Percentiles rank a stretch among this genome's conserved stretches.
These are phyloP conservation scores for Elaphurus davidianus DNA, from an alignment of 2,113 vertebrate genomes.

Conservation along the genomic window DNA sequence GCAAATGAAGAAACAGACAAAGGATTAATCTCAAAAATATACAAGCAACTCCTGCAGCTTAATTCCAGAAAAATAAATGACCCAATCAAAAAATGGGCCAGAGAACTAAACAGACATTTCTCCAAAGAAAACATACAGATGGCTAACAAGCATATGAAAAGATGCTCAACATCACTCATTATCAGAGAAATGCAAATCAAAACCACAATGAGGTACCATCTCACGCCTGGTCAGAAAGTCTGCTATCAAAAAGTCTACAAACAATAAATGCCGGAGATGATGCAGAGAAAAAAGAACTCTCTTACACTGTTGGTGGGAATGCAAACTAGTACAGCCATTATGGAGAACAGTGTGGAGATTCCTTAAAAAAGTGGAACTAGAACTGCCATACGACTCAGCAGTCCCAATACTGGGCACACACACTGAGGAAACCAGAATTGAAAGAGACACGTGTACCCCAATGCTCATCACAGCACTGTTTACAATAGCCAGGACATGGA, in stretches of 20 bases:
- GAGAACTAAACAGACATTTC: not conserved
- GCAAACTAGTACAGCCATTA: not conserved
- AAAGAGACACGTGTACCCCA: not conserved
- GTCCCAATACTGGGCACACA: not conserved
- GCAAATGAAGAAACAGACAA: not conserved
- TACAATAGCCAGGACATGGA: not conserved
- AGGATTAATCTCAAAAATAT: not conserved
- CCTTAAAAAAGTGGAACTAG: not conserved
- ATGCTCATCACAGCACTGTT: not conserved
- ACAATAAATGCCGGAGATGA: not conserved
- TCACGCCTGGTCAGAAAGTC: accelerated
- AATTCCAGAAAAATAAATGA: not conserved
- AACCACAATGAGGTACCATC: not conserved
- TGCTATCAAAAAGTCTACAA: not conserved
- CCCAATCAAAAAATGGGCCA: not conserved
- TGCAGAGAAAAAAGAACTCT: not conserved
- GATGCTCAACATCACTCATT: not conserved
- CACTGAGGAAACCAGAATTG: not conserved
- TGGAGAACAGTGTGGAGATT: not conserved
- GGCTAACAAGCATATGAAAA: not conserved
- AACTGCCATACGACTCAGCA: not conserved
- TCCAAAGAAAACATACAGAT: not conserved
- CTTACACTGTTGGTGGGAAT: not conserved
- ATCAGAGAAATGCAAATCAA: not conserved
- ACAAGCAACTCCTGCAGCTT: not conserved